Conservation (phyloP, 2,797 vertebrate species). For the Urocyon cinereoargenteus region DNA sequence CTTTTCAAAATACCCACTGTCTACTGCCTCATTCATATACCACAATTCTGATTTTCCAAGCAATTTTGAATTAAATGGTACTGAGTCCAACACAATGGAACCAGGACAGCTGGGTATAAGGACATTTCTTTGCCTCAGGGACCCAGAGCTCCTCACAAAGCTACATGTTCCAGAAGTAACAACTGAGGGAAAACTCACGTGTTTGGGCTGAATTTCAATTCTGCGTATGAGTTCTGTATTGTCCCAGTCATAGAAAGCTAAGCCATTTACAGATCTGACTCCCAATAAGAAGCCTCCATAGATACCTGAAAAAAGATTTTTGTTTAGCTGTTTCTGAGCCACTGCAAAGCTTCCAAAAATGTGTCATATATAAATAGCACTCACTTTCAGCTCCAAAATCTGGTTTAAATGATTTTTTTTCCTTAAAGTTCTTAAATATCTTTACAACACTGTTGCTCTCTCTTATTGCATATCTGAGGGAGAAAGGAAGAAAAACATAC, state of each 20-base stretch:
- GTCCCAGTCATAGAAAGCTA: conserved; percentile 99
- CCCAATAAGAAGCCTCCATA: conserved; percentile 97
- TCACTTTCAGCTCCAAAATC: conserved; percentile 99
- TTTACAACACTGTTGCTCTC: conserved; percentile 98
- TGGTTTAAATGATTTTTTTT: conserved; percentile 99
- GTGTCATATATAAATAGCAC: conserved; percentile 13
- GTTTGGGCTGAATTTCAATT: conserved; percentile 99
- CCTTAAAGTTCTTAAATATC: conserved; percentile 99
- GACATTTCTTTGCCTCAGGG: neutral
- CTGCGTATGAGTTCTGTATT: conserved; percentile 98
- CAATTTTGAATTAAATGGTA: neutral
- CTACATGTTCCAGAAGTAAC: neutral
- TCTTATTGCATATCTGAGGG: conserved; percentile 94
- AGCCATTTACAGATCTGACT: conserved; percentile 96
- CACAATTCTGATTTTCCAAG: neutral
- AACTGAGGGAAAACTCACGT: conserved; percentile 88
- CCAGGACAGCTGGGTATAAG: neutral
- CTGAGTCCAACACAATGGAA: neutral
- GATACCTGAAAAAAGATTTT: conserved; percentile 90
- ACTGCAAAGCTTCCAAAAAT: conserved; percentile 41
- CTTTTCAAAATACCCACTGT: conserved; percentile 42
- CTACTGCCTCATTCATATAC: neutral
- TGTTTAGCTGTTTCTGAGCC: conserved; percentile 22
- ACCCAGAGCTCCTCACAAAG: conserved; percentile 10
- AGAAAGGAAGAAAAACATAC: conserved; percentile 32